Base-by-base conservation (phyloP, 2,797 vertebrate species). In the Etheostoma nigrum region DNA sequence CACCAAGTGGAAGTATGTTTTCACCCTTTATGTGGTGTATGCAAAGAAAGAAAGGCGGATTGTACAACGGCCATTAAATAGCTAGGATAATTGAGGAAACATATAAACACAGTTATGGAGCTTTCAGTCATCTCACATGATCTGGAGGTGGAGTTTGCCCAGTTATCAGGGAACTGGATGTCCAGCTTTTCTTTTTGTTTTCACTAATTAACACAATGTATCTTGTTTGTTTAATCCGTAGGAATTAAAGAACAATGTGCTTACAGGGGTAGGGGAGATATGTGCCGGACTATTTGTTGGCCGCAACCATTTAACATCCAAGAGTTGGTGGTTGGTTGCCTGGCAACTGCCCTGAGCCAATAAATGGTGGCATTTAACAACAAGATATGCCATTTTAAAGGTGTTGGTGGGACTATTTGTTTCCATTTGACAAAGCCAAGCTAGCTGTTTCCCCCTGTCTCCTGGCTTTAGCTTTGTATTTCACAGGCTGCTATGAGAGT, bases 261-360 rank as follows among this genome's bases (percentile, higher is more conserved):
- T 42, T 48, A 6, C 1, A 9, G 4, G 9, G 12, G 49, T 1
- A 9, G 7, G 5, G 9, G 49, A 5, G 15, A 53, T 18, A n/a
- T 47, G 59, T 48, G 47, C 27, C 4, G 2, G 66, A 60, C 16
- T 54, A 33, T 62, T 59, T 71, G 19, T 66, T 67, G 63, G 69
- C 19, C 0, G 11, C 23, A 27, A 70, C 33, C 6, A 53, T 21
- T 11, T 6, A 57, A 62, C 25, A 57, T 68, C 19, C 9, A 48
- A 18, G 3, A 66, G 62, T 64, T 30, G 30, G 30, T 6, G 30
- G 30, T 6, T 58, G 72, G 60, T 67, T 67, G 67, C 44, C 42
- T 74, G 65, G 70, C 33, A 73, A 55, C 69, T 51, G 19, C 12
- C 64, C 9, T n/a, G 51, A 51, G 40, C 25, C 53, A n/a, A 44